Percentiles rank a stretch among this genome's conserved stretches.
Conservation (phyloP, 2,113 vertebrate genomes). For the Oreocharis arfaki region DNA sequence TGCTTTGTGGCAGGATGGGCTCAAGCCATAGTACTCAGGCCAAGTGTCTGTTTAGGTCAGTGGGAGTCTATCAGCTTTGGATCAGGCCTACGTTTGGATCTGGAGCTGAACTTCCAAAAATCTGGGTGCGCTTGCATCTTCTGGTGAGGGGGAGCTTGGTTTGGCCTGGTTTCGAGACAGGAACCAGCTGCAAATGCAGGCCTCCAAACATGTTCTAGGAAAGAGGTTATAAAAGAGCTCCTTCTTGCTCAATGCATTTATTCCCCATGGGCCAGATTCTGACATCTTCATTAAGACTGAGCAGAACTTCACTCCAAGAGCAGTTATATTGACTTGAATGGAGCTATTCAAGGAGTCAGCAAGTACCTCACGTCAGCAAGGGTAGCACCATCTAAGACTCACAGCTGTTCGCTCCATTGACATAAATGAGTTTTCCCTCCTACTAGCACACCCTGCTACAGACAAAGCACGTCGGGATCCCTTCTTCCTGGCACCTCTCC, state of each 20-base stretch:
- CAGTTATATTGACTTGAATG: not conserved
- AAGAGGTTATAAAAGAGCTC: slow-evolving; percentile 48
- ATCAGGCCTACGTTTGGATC: not conserved
- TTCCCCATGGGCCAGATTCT: not conserved
- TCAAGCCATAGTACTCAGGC: not conserved
- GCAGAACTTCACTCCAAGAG: not conserved
- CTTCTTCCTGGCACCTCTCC: not conserved
- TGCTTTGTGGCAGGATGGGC: not conserved
- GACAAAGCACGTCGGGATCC: not conserved
- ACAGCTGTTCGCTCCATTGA: slow-evolving; percentile 7
- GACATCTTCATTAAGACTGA: slow-evolving; percentile 42
- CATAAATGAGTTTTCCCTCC: not conserved
- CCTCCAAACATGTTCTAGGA: slow-evolving; percentile 49
- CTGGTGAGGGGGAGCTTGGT: slow-evolving; percentile 1
- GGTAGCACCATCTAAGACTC: slow-evolving; percentile 20
- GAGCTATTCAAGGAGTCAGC: slow-evolving; percentile 25
- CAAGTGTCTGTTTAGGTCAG: slow-evolving; percentile 5
- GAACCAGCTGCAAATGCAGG: slow-evolving; percentile 50
- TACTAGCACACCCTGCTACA: not conserved
- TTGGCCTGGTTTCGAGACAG: slow-evolving; percentile 44
- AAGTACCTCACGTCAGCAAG: slow-evolving; percentile 13
- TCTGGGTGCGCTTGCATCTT: not conserved
- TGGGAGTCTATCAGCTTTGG: not conserved
- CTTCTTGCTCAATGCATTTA: slow-evolving; percentile 40
- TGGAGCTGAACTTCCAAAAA: slow-evolving; percentile 8